phyloP scores from a whole-genome alignment of 2,797 vertebrate genomes.

The Leuciscus waleckii region DNA sequence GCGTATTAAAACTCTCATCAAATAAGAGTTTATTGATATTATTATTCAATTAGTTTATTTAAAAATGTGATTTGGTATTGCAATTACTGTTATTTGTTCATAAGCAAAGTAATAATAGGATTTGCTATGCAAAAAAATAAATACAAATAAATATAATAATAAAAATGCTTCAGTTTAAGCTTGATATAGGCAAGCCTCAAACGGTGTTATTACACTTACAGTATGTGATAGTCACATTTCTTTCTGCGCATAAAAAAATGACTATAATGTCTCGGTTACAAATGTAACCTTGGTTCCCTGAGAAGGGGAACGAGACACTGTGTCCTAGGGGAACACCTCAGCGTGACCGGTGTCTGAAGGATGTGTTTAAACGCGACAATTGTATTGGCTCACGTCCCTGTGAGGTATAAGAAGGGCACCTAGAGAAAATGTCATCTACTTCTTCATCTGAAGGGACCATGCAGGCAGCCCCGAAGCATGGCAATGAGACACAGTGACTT shows the following conservation, averaged over 20 bases:
- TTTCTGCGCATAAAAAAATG: not conserved
- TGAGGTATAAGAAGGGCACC: not conserved
- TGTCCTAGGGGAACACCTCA: accelerated
- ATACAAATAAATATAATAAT: not conserved
- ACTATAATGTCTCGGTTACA: too few relatives aligned
- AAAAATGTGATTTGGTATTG: not conserved
- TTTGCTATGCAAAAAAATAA: not conserved
- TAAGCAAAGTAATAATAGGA: not conserved
- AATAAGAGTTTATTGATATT: not conserved
- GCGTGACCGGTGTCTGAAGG: not conserved
- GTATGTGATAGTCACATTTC: not conserved
- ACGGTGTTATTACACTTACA: not conserved
- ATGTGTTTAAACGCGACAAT: not conserved
- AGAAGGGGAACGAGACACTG: not conserved
- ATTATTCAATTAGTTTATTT: not conserved
- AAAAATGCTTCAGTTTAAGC: not conserved
- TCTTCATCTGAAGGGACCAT: not conserved
- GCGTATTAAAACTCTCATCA: not conserved
- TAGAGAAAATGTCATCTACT: not conserved
- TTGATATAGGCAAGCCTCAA: not conserved
- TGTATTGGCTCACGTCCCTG: not conserved
- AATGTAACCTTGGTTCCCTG: too few relatives aligned
- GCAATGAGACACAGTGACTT: not conserved
- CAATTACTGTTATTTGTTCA: not conserved
- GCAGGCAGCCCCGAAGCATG: not conserved